Base-by-base conservation (phyloP, 2,888 invertebrate species). In the Clistopyga incitator region DNA sequence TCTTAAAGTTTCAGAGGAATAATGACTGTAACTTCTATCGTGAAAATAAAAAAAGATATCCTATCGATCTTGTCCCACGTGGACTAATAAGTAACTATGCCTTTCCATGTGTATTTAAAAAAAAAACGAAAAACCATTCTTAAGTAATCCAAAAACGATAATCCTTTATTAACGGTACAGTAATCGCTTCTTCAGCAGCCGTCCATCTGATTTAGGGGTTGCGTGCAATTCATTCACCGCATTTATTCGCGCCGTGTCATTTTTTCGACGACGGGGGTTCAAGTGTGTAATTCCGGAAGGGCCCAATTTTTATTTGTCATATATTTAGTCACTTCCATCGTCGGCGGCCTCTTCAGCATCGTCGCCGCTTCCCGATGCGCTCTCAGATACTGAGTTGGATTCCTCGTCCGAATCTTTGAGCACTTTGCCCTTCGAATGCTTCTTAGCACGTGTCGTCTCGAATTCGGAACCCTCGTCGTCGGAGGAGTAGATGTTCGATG, bases 401-500 rank as follows among this genome's bases (percentile, higher is more conserved):
- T 93, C 94, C 50, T 95, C 95, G 89, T 97, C 97, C 0, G 97
- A 97, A 92, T 97, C 97, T 89, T 97, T 96, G 42, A 98, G 94
- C 0, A 96, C 96, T 91, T 97, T 97, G 2, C 96, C 95, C 89
- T 97, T 96, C 90, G 97, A 97, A 38, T 95, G 93, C 72, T 97
- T 96, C 77, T 96, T 95, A 34, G 95, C 95, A 78, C 97, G 95
- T 0, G 96, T 94, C 0, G 96, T 95, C 89, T 98, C 98, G 86
- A 97, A 96, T 90, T 97, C 97, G 0, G 97, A 97, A 0, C 96
- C 97, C 84, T 97, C 97, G 34, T 97, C 98, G 88, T 98, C 98
- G 0, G 98, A 97, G 0, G 98, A 98, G 94, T 98, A 98, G 90
- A 98, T 98, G 88, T 95, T 93, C 10, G 96, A 95, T 0, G 95